Conservation (phyloP, 2,797 vertebrate genomes). For the Iguana delicatissima region DNA sequence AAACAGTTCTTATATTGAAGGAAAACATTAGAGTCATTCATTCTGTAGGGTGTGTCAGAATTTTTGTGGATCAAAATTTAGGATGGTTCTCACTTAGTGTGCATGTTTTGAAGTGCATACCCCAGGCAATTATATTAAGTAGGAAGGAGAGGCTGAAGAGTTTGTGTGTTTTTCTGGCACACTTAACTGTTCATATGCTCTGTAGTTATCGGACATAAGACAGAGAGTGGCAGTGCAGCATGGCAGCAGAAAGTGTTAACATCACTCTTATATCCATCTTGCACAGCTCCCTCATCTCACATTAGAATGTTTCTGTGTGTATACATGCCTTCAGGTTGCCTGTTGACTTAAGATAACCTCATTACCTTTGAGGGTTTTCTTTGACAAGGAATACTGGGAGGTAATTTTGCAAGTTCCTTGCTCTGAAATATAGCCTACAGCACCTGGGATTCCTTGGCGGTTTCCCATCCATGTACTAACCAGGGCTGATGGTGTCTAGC, state of each 20-base stretch:
- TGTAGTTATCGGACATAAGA: too few relatives aligned
- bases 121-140: not conserved
- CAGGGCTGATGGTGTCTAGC: too few relatives aligned
- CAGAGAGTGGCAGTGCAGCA: not conserved
- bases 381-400: too few relatives aligned
- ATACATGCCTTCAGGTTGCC: too few relatives aligned
- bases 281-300: not conserved
- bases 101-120: not conserved
- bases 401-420: too few relatives aligned
- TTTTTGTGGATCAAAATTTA: not conserved
- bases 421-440: too few relatives aligned
- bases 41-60: not conserved
- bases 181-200: not conserved
- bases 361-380: too few relatives aligned
- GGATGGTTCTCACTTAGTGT: not conserved
- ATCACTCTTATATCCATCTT: not conserved
- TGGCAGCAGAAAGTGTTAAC: not conserved
- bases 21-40: not conserved
- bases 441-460: too few relatives aligned
- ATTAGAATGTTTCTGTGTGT: not conserved
- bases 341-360: too few relatives aligned
- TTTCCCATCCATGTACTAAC: too few relatives aligned
- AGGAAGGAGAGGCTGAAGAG: not conserved
- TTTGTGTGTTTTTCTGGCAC: not conserved
- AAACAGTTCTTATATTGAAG: not conserved